These are phyloP conservation scores for Gymnoscelis rufifasciata DNA, from an alignment of 2,888 invertebrate species.

Conservation along the genomic window DNA sequence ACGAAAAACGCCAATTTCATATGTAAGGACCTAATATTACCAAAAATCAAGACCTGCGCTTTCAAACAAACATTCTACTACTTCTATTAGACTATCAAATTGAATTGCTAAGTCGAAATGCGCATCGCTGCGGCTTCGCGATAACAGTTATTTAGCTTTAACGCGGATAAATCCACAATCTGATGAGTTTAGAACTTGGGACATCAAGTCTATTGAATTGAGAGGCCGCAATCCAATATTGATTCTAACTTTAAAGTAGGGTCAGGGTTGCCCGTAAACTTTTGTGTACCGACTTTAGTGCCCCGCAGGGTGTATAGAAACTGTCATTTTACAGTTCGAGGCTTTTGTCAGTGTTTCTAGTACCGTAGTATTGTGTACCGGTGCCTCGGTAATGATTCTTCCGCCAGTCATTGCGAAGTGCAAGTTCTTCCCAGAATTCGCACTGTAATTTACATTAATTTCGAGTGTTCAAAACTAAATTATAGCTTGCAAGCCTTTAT, in stretches of 20 bases:
- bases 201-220: slow-evolving; percentile 16
- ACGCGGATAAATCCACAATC: slow-evolving; percentile 15
- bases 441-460: no score
- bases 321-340: background rate
- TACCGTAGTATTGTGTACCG: no score
- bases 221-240: slow-evolving; percentile 20
- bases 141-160: slow-evolving; percentile 13
- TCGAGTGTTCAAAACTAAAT: no score
- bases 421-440: no score
- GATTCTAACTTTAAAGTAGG: slow-evolving; percentile 20
- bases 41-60: background rate
- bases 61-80: background rate
- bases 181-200: slow-evolving; percentile 14
- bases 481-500: no score
- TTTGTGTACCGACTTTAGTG: slow-evolving; percentile 7
- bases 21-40: background rate
- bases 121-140: slow-evolving; percentile 6
- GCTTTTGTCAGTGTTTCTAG: background rate
- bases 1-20: no score
- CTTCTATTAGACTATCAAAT: background rate
- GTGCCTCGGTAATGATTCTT: no score
- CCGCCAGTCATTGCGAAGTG: no score
- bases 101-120: background rate
- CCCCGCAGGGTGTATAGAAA: background rate
- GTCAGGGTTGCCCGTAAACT: slow-evolving; percentile 17